Conservation (phyloP, 2,888 invertebrate species). For the Eilema depressum region DNA sequence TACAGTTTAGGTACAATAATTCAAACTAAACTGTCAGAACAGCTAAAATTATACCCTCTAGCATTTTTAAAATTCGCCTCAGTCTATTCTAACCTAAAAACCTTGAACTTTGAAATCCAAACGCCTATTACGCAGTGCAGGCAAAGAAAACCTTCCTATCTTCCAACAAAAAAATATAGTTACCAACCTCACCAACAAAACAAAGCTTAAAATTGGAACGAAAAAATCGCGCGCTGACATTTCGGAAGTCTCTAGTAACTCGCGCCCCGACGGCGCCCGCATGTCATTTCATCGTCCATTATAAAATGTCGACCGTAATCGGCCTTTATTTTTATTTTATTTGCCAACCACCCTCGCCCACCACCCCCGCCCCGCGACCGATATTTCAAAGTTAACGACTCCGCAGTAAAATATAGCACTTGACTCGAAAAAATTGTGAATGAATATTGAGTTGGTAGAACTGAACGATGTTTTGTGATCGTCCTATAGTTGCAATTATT, state of each 20-base stretch:
- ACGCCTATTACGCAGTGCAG: conserved; percentile 13
- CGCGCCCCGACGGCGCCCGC: conserved; percentile 80
- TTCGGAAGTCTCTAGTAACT: conserved; percentile 53
- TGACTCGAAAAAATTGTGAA: conserved; percentile 76
- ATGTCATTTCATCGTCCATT: conserved; percentile 84
- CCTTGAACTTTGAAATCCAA: conserved; percentile 11
- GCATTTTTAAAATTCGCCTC: background rate
- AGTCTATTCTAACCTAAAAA: background rate
- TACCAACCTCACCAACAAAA: conserved; percentile 24
- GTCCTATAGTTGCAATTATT: conserved; percentile 48
- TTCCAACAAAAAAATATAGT: conserved; percentile 29
- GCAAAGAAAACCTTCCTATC: conserved; percentile 4
- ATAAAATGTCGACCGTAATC: conserved; percentile 86
- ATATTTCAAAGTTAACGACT: conserved; percentile 87
- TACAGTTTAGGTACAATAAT: background rate
- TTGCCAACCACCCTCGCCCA: conserved; percentile 70
- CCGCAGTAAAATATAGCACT: conserved; percentile 82
- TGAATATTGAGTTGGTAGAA: conserved; percentile 67
- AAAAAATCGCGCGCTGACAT: conserved; percentile 52
- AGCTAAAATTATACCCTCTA: background rate
- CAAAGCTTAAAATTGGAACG: conserved; percentile 36
- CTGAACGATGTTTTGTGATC: conserved; percentile 58
- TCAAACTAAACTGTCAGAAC: background rate
- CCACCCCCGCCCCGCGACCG: conserved; percentile 65
- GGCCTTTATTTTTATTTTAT: conserved; percentile 86